A percentile compares a stretch with the other conserved stretches of the same genome.
Evolutionary conservation across 2,888 invertebrate species (phyloP).

Genomic region (Lepeophtheirus nordmannii): DNA sequence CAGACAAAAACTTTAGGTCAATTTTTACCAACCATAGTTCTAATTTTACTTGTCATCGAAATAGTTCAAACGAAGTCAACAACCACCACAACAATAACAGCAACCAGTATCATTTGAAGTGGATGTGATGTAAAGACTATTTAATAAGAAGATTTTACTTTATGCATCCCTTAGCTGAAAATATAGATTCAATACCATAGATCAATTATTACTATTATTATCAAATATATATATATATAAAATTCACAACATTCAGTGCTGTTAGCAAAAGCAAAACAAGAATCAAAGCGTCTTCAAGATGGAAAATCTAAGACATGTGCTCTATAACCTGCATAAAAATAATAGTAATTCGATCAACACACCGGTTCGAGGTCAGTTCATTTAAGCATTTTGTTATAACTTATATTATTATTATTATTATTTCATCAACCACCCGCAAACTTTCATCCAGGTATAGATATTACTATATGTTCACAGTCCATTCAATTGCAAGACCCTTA

Average conservation of each 20-base stretch:
- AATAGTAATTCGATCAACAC: not conserved
- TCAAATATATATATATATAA: too few relatives aligned
- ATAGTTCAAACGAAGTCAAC: not conserved
- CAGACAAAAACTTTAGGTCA: not conserved
- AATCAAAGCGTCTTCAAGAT: not conserved
- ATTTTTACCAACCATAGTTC: not conserved
- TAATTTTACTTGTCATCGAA: not conserved
- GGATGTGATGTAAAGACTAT: not conserved
- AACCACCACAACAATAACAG: not conserved
- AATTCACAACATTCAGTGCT: too few relatives aligned
- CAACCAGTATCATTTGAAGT: not conserved
- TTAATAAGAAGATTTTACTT: not conserved
- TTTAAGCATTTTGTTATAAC: not conserved
- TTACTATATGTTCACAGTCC: not conserved
- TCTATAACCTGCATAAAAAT: not conserved
- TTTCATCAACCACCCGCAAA: too few relatives aligned
- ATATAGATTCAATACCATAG: not conserved
- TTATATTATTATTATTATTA: too few relatives aligned
- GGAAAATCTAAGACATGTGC: constrained; percentile 5
- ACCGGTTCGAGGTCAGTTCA: not conserved
- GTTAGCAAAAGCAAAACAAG: not conserved
- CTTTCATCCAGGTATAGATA: not conserved
- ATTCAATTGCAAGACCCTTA: too few relatives aligned
- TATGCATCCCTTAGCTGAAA: not conserved
- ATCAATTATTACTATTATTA: not conserved